These are phyloP conservation scores for Rutilus rutilus DNA, from an alignment of 2,113 vertebrate genomes.

Conservation along the genomic window DNA sequence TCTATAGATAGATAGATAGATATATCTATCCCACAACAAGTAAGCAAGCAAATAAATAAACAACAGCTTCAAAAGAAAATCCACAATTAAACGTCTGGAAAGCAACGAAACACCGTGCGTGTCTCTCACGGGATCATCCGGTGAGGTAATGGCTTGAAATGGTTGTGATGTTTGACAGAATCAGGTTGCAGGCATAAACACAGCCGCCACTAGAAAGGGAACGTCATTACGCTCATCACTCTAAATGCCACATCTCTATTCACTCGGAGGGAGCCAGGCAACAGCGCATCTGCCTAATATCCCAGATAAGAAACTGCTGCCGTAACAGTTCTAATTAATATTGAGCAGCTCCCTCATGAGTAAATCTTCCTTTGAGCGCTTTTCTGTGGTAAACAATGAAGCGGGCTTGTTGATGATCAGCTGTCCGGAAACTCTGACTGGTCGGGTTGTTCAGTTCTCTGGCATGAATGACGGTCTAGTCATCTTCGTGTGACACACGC, in stretches of 20 bases:
- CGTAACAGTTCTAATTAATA: conserved; percentile 39
- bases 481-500: conserved; percentile 58
- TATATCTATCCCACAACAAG: not conserved
- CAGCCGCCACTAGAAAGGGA: not conserved
- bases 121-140: not conserved
- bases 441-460: conserved; percentile 42
- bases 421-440: conserved; percentile 27
- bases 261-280: not conserved
- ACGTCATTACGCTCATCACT: conserved; percentile 5
- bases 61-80: conserved; percentile 8
- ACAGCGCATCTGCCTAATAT: conserved; percentile 11
- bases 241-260: not conserved
- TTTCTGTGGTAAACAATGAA: conserved; percentile 22
- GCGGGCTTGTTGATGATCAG: conserved; percentile 12
- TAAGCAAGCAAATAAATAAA: not conserved
- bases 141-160: conserved; percentile 30
- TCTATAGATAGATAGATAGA: too few species aligned
- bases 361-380: conserved; percentile 4
- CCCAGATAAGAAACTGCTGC: conserved; percentile 24
- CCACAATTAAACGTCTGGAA: conserved; percentile 4
- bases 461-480: conserved; percentile 56
- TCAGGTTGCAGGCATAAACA: conserved; percentile 22
- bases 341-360: not conserved
- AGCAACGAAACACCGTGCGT: not conserved
- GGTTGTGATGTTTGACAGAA: conserved; percentile 36